phyloP scores from a whole-genome alignment of 2,797 vertebrate species.

The Phalloptychus januarius region DNA sequence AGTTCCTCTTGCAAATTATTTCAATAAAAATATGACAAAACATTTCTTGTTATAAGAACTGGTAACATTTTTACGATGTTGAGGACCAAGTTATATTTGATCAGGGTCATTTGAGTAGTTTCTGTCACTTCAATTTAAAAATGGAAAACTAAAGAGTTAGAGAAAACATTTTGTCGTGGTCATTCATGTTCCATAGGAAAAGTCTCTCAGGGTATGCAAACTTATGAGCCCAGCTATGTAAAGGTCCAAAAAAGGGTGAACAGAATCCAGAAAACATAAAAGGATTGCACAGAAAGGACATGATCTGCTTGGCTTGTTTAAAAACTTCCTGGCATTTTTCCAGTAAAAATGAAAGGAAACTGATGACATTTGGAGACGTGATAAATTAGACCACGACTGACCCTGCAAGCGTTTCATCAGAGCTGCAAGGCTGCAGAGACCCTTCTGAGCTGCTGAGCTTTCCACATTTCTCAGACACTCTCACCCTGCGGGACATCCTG shows the following conservation, averaged over 20 bases:
- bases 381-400: slow-evolving; percentile 6
- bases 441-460: slow-evolving; percentile 38
- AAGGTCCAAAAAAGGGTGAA: too few relatives aligned
- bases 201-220: not conserved
- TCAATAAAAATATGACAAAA: too few relatives aligned
- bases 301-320: not conserved
- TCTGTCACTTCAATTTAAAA: not conserved
- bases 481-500: slow-evolving; percentile 49
- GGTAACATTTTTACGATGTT: not conserved
- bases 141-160: not conserved
- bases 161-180: not conserved
- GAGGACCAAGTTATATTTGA: not conserved
- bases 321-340: not conserved
- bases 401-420: slow-evolving; percentile 67
- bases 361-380: slow-evolving; percentile 11
- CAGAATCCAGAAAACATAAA: not conserved
- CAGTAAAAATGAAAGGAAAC: not conserved
- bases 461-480: slow-evolving; percentile 43
- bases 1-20: too few relatives aligned
- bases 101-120: not conserved
- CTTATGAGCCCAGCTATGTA: not conserved
- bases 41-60: not conserved
- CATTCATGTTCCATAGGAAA: not conserved
- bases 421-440: slow-evolving; percentile 46
- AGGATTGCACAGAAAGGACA: not conserved